These are phyloP conservation scores for Triplophysa yarkandensis DNA, from an alignment of 2,797 vertebrate genomes.

Conservation along the genomic window DNA sequence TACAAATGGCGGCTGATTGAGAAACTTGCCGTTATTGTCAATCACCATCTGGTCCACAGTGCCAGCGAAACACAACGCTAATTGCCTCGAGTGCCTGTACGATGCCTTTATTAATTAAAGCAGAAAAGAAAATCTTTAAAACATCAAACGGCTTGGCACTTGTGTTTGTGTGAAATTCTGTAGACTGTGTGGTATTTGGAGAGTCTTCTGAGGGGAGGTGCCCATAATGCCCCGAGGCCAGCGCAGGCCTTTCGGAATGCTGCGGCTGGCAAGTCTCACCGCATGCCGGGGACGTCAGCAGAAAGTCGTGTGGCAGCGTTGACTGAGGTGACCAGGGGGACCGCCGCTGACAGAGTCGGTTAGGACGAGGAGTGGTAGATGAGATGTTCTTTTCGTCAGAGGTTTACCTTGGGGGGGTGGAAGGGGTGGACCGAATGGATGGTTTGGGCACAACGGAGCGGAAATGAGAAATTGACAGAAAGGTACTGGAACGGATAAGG, in stretches of 20 bases:
- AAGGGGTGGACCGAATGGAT: conserved; percentile 32
- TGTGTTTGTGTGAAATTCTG: conserved; percentile 27
- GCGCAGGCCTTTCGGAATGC: conserved; percentile 64
- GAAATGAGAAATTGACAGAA: conserved; percentile 40
- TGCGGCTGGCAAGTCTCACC: conserved; percentile 62
- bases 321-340: conserved; percentile 64
- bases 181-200: conserved; percentile 19
- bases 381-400: conserved; percentile 58
- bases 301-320: conserved; percentile 67
- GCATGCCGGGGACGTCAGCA: conserved; percentile 65
- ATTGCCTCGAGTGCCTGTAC: conserved; percentile 80
- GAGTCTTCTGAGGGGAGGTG: conserved; percentile 38
- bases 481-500: conserved; percentile 47
- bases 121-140: conserved; percentile 54
- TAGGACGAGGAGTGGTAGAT: conserved; percentile 61
- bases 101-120: conserved; percentile 79
- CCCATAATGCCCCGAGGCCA: conserved; percentile 61
- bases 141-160: conserved; percentile 62
- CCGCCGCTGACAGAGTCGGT: conserved; percentile 69
- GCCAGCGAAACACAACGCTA: conserved; percentile 76
- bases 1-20: conserved; percentile 83
- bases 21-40: conserved; percentile 82
- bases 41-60: conserved; percentile 81
- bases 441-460: conserved; percentile 51
- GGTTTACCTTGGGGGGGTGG: conserved; percentile 59